These are phyloP conservation scores for Stomorhina lunata DNA, from an alignment of 2,888 invertebrate genomes.

Conservation along the genomic window DNA sequence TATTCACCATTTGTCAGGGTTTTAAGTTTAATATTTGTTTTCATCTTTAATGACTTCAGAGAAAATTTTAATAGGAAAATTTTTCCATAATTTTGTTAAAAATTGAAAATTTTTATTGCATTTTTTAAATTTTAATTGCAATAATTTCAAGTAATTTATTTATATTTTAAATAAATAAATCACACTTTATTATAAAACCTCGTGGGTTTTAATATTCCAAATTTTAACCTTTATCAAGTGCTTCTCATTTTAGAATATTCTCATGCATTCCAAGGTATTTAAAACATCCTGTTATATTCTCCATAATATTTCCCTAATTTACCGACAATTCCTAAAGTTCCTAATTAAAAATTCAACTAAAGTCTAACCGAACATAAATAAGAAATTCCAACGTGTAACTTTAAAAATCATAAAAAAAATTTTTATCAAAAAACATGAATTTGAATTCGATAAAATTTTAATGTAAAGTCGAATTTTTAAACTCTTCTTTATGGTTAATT, in stretches of 20 bases:
- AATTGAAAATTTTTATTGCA: too few relatives aligned
- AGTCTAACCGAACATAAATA: conserved; percentile 30
- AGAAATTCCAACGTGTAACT: conserved; percentile 56
- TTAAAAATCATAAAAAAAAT: conserved; percentile 42
- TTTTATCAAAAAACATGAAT: not conserved
- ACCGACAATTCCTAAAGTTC: conserved; percentile 48
- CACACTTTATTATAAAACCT: too few relatives aligned
- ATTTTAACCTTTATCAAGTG: not conserved
- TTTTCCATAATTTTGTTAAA: too few relatives aligned
- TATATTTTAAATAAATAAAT: too few relatives aligned
- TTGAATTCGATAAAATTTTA: not conserved
- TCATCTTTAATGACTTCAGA: too few relatives aligned
- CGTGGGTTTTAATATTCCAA: not conserved
- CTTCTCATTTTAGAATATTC: conserved; percentile 28
- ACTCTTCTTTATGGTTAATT: not conserved
- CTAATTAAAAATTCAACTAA: conserved; percentile 53
- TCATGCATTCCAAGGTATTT: conserved; percentile 56
- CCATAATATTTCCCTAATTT: conserved; percentile 60
- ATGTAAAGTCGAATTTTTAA: not conserved
- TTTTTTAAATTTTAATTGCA: too few relatives aligned
- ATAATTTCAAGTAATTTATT: too few relatives aligned
- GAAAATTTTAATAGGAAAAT: too few relatives aligned
- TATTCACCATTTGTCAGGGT: too few relatives aligned
- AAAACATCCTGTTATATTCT: conserved; percentile 63
- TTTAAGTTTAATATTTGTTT: too few relatives aligned